phyloP scores from a whole-genome alignment of 2,797 vertebrate genomes.

The Lepus townsendii region DNA sequence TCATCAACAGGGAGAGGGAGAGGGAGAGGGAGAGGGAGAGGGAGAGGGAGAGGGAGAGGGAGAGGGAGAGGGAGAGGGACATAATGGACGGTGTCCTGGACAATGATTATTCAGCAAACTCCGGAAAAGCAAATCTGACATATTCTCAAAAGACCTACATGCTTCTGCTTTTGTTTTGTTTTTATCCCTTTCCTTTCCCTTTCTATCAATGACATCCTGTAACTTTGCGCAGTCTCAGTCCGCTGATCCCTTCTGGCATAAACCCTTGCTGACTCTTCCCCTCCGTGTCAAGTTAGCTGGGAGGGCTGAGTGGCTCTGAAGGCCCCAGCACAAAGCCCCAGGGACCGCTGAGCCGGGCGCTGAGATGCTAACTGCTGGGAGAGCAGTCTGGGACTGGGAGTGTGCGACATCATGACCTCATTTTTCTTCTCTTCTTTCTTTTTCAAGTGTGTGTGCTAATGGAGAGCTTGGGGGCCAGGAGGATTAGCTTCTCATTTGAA shows the following conservation, averaged over 20 bases:
- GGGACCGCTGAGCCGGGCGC: not conserved
- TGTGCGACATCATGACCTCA: not conserved
- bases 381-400: not conserved
- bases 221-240: not conserved
- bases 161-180: not conserved
- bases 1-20: not conserved
- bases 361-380: not conserved
- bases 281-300: not conserved
- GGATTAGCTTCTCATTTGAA: slow-evolving; percentile 50
- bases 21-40: too few species aligned
- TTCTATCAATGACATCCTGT: not conserved
- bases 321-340: not conserved
- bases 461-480: not conserved
- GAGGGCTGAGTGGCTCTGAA: not conserved
- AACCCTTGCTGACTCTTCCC: not conserved
- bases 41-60: not conserved
- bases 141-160: not conserved
- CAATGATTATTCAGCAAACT: not conserved
- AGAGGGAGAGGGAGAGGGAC: not conserved
- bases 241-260: not conserved
- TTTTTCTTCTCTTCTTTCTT: not conserved
- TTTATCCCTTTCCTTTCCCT: too few species aligned
- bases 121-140: not conserved
- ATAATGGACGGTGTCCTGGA: not conserved
- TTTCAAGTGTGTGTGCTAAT: not conserved